Conservation (phyloP, 1,140 invertebrate genomes). For the Euura saliciscinereae region DNA sequence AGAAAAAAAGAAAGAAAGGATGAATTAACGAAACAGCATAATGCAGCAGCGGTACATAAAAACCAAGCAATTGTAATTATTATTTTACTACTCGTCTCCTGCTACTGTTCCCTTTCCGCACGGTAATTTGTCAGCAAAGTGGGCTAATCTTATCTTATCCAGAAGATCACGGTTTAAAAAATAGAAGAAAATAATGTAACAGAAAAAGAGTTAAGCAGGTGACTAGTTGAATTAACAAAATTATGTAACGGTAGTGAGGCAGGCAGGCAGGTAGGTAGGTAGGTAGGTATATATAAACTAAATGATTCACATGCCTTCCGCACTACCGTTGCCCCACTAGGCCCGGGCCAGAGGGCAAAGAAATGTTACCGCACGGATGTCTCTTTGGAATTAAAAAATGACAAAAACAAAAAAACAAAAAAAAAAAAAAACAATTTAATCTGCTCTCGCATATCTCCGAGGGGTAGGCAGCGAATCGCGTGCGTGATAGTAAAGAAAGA, state of each 20-base stretch:
- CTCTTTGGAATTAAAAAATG: not conserved
- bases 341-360: not conserved
- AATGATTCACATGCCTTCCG: not conserved
- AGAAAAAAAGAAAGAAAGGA: too few species aligned
- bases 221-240: slow-evolving; percentile 1
- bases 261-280: too few species aligned
- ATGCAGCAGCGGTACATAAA: too few species aligned
- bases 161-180: not conserved
- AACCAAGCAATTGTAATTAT: too few species aligned
- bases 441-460: too few species aligned
- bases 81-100: too few species aligned
- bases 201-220: not conserved
- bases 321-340: not conserved
- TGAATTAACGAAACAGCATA: too few species aligned
- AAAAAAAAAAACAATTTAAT: not conserved
- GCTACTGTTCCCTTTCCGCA: too few species aligned
- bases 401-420: not conserved
- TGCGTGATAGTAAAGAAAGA: not conserved
- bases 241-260: not conserved
- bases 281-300: not conserved
- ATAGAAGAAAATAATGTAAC: not conserved
- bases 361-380: not conserved
- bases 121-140: slow-evolving; percentile 1
- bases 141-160: not conserved
- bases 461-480: not conserved